Evolutionary conservation across 2,113 vertebrate genomes (phyloP).

Genomic region (Pipa parva): DNA sequence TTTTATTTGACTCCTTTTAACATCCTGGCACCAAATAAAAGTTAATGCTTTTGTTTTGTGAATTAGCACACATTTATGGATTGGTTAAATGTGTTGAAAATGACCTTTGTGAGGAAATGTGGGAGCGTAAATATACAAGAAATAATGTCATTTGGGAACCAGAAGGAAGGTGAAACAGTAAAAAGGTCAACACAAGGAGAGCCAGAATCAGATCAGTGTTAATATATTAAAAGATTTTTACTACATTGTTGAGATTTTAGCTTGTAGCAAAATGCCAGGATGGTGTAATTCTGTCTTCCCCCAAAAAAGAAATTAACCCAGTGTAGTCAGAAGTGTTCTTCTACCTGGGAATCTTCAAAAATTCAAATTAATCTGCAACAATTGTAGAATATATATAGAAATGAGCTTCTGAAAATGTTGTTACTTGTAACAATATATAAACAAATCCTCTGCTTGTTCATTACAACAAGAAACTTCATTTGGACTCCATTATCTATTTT

Average conservation of each 20-base stretch:
- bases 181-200: slow-evolving; percentile 38
- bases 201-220: slow-evolving; percentile 30
- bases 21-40: slow-evolving; percentile 5
- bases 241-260: slow-evolving; percentile 4
- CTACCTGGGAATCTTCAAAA: too few relatives aligned
- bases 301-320: too few relatives aligned
- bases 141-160: slow-evolving; percentile 28
- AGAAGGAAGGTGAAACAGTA: slow-evolving; percentile 41
- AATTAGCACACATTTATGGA: slow-evolving; percentile 37
- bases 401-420: too few relatives aligned
- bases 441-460: too few relatives aligned
- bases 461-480: too few relatives aligned
- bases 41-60: slow-evolving; percentile 22
- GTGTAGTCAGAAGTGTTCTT: too few relatives aligned
- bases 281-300: too few relatives aligned
- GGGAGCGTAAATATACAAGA: slow-evolving; percentile 34
- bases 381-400: too few relatives aligned
- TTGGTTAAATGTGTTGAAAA: slow-evolving; percentile 32
- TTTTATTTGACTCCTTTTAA: background rate
- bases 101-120: slow-evolving; percentile 40
- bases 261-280: slow-evolving; percentile 2
- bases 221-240: slow-evolving; percentile 24
- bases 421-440: too few relatives aligned
- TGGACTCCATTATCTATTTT: too few relatives aligned
- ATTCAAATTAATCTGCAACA: too few relatives aligned